Evolutionary conservation across 30 jellyfish, hydroid and myxozoan genomes (phyloP), one percentile per base, ranked within the genome.

Genomic region (Cassiopea andromeda): DNA sequence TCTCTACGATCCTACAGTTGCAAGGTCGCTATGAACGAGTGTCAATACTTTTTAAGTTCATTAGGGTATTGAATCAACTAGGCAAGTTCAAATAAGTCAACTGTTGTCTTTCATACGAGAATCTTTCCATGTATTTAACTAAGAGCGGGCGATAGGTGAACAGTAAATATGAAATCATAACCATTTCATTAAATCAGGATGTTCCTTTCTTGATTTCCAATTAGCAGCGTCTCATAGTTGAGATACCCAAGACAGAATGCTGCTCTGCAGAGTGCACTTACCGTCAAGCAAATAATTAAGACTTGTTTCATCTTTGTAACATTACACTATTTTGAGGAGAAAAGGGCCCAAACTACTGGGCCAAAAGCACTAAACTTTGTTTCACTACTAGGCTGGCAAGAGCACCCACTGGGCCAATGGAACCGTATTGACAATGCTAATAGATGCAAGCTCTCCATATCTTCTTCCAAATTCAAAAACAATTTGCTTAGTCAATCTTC

Each of bases 91-190:
- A 27, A 27, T 27, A 27, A 27, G 38, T 27, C 38, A 27, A 27
- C 38, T 27, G 38, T 27, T 27, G 38, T 27, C 38, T 27, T 27
- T 27, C 38, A 27, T 27, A 27, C 68, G 14, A 59, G 80, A 16
- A 44, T 59, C 54, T 38, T 57, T 61, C 80, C 89, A 6, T 80
- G 78, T 2, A 78, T 79, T 79, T 79, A 80, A n/a, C 58, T 59
- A 72, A 6, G 2, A 27, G 81, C 60, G 4, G 81, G 81, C 58
- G 50, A 8, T 4, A 59, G 81, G 14, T 72, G 2, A 4, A 72
- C 81, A 14, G 81, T 72, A 38, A 72, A 72, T 3, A 4, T n/a
- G 14, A 72, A 72, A 72, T n/a, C 58, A 38, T 72, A 50, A 3
- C 81, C 15, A 49, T 72, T 38, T 4, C 50, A n/a, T 14, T 72